Evolutionary conservation across 2,113 vertebrate species (phyloP).

Genomic region (Blennius ocellaris): DNA sequence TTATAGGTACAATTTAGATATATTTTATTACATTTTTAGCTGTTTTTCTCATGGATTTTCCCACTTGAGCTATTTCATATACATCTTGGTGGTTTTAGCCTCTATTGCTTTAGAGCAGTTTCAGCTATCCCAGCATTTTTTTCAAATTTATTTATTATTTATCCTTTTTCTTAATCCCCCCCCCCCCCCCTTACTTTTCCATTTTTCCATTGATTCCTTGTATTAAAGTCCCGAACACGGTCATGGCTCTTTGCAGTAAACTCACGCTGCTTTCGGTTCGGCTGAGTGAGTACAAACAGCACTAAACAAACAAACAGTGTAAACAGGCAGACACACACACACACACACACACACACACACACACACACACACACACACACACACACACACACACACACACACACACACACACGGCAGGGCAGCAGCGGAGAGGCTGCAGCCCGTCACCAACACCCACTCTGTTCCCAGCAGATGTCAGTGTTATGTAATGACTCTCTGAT

Average conservation of each 20-base stretch:
- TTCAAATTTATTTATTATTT: too few species aligned
- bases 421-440: constrained; percentile 14
- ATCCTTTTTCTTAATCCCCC: too few species aligned
- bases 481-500: constrained; percentile 52
- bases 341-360: neutral
- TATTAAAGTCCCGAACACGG: too few species aligned
- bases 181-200: too few species aligned
- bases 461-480: constrained; percentile 62
- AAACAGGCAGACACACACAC: neutral
- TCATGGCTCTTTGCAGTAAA: neutral
- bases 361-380: neutral
- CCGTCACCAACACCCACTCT: constrained; percentile 20
- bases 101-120: too few species aligned
- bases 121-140: too few species aligned
- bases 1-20: too few species aligned
- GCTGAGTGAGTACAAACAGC: neutral
- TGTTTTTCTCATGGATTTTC: too few species aligned
- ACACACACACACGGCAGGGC: neutral
- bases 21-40: too few species aligned
- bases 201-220: too few species aligned
- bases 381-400: neutral
- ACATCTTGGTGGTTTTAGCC: too few species aligned
- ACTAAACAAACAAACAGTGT: neutral
- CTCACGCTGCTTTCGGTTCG: neutral
- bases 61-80: too few species aligned